Evolutionary conservation across 2,113 vertebrate species (phyloP).

Genomic region (Zapus hudsonius): DNA sequence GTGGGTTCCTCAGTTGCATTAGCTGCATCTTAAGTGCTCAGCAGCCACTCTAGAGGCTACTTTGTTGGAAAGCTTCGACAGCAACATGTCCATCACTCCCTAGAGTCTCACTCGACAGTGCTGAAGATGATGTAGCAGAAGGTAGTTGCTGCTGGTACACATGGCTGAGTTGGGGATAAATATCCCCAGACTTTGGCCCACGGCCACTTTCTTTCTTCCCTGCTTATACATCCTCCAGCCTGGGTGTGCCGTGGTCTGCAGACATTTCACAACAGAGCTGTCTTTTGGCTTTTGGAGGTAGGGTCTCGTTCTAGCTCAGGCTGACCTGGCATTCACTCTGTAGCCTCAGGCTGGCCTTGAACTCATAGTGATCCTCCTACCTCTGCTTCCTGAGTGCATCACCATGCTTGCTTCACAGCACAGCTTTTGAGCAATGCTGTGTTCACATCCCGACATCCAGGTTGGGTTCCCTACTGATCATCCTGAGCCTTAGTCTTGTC

Average conservation of each 20-base stretch:
- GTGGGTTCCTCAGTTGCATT: neutral
- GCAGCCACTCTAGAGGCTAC: neutral
- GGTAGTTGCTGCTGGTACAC: rapidly evolving
- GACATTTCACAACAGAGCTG: no score
- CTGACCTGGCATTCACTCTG: no score
- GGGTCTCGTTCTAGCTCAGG: no score
- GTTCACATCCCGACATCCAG: neutral
- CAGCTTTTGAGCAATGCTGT: neutral
- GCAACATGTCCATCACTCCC: neutral
- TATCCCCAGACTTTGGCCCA: neutral
- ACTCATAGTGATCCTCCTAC: no score
- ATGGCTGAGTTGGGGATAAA: rapidly evolving
- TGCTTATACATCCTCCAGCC: neutral
- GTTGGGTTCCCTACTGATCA: neutral
- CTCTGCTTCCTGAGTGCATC: no score
- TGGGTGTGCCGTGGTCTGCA: neutral
- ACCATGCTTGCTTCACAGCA: neutral
- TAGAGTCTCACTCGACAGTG: rapidly evolving
- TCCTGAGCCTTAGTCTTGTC: neutral
- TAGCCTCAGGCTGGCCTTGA: no score
- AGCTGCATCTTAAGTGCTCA: neutral
- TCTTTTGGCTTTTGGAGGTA: no score
- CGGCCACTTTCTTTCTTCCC: neutral
- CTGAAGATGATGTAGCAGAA: no score
- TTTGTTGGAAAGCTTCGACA: neutral